Base-by-base conservation (phyloP, 2,888 invertebrate species). In the Mythimna lalbum region DNA sequence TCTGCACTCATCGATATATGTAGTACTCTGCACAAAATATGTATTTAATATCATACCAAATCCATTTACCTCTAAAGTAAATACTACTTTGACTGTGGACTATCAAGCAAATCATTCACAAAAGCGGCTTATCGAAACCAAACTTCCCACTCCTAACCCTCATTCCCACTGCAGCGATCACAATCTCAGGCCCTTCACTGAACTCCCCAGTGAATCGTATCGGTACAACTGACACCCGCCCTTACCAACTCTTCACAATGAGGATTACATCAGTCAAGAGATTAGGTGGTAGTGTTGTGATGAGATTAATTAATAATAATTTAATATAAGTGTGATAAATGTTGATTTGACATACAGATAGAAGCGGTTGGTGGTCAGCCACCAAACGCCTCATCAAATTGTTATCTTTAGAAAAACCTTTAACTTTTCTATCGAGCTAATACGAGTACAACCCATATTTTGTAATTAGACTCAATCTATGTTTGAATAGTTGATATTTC, bases 201-300 rank as follows among this genome's bases (percentile, higher is more conserved):
- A 19, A 65, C 43, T 69, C 81, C 82, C 79, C 27, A 36, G 57
- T 4, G 79, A 65, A 63, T 73, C 23, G 17, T 59, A 78, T 73
- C 81, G 17, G 31, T 64, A 39, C 33, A 57, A 43, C 47, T 53
- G 63, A 69, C 65, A 69, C 71, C 73, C 78, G 63, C 80, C 80
- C 73, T 77, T 59, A 59, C 53, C 17, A 55, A 49, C 60, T 67
- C 63, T 63, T 63, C 36, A 61, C 66, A 63, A 76, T 63, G 59
- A 53, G 75, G 81, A 82, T 82, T 78, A 84, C 75, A 80, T 52
- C 50, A 69, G 75, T 82, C 80, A 80, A 55, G 33, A 69, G 71
- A 80, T 74, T 73, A 67, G 33, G 64, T 23, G 70, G 53, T 55
- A 61, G 62, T 70, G 69, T 33, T 66, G 49, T 67, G 71, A 59